phyloP scores from a whole-genome alignment of 1,140 invertebrate genomes.

The Trichonephila clavipes region DNA sequence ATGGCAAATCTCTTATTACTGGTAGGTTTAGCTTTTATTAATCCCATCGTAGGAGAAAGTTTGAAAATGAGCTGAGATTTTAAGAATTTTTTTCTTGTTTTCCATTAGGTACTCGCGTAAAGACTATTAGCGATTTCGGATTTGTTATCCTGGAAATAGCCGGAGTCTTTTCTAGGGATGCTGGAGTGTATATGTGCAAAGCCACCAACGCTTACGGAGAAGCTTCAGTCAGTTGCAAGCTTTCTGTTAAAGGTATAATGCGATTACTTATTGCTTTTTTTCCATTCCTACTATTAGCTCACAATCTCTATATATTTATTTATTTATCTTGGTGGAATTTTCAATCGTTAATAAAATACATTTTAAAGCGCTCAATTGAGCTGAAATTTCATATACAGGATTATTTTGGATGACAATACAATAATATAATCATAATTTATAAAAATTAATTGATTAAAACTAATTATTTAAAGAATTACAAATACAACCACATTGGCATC shows the following conservation, averaged over 20 bases:
- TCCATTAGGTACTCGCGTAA: conserved; percentile 90
- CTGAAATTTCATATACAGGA: too few relatives aligned
- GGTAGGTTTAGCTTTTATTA: conserved; percentile 82
- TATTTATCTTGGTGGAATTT: too few relatives aligned
- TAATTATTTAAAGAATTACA: too few relatives aligned
- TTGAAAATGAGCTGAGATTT: not conserved
- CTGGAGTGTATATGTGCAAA: conserved; percentile 93
- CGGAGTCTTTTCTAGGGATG: conserved; percentile 92
- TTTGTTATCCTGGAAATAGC: conserved; percentile 95
- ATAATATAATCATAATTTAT: too few relatives aligned
- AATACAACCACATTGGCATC: too few relatives aligned
- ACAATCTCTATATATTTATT: too few relatives aligned
- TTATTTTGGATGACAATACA: too few relatives aligned
- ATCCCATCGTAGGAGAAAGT: not conserved
- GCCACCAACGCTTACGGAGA: conserved; percentile 94
- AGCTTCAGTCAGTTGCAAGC: conserved; percentile 91
- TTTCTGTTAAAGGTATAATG: conserved; percentile 85
- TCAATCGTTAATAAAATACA: too few relatives aligned
- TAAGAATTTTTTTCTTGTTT: conserved; percentile 79
- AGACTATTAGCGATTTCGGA: conserved; percentile 97
- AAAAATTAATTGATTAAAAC: too few relatives aligned
- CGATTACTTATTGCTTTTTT: too few relatives aligned
- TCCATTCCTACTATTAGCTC: too few relatives aligned
- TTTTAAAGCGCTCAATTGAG: too few relatives aligned
- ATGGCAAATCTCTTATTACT: conserved; percentile 90